Percentiles rank a stretch among this genome's conserved stretches.
These are phyloP conservation scores for Tangara arthus DNA, from an alignment of 2,797 vertebrate genomes.

Conservation along the genomic window DNA sequence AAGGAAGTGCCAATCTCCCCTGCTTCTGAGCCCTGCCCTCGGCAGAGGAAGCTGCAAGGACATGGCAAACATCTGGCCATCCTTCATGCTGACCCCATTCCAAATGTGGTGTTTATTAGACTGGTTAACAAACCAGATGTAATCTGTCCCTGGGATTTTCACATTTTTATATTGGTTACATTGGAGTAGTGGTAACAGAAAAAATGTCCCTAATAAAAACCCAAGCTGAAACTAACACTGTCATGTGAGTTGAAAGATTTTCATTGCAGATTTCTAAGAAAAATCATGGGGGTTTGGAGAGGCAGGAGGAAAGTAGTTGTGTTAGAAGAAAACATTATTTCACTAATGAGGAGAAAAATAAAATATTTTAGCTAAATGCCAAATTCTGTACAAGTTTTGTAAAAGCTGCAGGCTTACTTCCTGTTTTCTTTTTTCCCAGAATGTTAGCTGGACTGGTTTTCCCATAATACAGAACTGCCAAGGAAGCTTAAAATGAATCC, in stretches of 20 bases:
- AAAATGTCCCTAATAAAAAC: neutral
- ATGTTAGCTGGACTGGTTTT: neutral
- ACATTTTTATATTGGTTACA: neutral
- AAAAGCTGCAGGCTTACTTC: neutral
- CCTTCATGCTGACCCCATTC: neutral
- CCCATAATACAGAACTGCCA: neutral
- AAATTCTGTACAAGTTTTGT: neutral
- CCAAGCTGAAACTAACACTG: neutral
- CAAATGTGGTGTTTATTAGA: neutral
- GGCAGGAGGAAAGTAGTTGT: accelerated
- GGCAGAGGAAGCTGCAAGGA: neutral
- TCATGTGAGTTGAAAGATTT: neutral
- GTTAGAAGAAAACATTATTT: neutral
- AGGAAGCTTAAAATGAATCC: neutral
- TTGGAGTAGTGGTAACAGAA: neutral
- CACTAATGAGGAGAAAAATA: neutral
- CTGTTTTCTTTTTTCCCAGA: neutral
- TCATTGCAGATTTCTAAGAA: neutral
- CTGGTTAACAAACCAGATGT: neutral
- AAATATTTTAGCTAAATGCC: neutral
- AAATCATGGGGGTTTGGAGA: neutral
- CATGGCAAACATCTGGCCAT: neutral
- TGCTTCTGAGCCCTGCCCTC: neutral
- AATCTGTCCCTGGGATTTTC: neutral
- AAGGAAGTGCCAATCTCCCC: neutral